Evolutionary conservation across 2,888 invertebrate species (phyloP).

Genomic region (Lottia scabra): DNA sequence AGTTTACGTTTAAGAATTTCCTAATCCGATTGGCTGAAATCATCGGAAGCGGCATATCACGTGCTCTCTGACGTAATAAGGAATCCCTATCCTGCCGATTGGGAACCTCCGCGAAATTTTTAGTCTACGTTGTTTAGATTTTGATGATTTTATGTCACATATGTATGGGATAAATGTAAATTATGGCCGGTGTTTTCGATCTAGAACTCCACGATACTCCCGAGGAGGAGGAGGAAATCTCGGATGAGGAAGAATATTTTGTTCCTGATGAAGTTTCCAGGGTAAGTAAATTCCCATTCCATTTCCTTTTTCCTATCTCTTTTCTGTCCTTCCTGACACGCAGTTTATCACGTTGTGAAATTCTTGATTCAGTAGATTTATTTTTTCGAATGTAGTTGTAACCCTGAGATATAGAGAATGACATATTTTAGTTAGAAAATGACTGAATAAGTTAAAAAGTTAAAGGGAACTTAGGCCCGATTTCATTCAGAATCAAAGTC

Average conservation of each 20-base stretch:
- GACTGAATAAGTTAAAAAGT: too few relatives aligned
- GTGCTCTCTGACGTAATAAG: constrained; percentile 56
- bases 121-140: constrained; percentile 21
- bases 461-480: too few relatives aligned
- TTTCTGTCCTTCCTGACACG: too few relatives aligned
- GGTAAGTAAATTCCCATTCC: constrained; percentile 73
- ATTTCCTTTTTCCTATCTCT: too few relatives aligned
- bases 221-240: constrained; percentile 71
- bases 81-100: constrained; percentile 55
- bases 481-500: too few relatives aligned
- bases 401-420: too few relatives aligned
- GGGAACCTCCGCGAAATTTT: constrained; percentile 31
- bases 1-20: not conserved
- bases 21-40: constrained; percentile 26
- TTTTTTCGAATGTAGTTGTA: too few relatives aligned
- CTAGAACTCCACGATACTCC: constrained; percentile 81
- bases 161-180: constrained; percentile 34
- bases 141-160: constrained; percentile 24
- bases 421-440: too few relatives aligned
- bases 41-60: constrained; percentile 41
- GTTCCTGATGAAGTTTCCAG: constrained; percentile 74
- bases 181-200: constrained; percentile 85
- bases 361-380: too few relatives aligned
- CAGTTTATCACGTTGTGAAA: too few relatives aligned
- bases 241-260: constrained; percentile 90